A percentile compares a stretch with the other conserved stretches of the same genome.
phyloP scores from a whole-genome alignment of 2,113 vertebrate genomes.

The Chaetorhynchus papuensis region DNA sequence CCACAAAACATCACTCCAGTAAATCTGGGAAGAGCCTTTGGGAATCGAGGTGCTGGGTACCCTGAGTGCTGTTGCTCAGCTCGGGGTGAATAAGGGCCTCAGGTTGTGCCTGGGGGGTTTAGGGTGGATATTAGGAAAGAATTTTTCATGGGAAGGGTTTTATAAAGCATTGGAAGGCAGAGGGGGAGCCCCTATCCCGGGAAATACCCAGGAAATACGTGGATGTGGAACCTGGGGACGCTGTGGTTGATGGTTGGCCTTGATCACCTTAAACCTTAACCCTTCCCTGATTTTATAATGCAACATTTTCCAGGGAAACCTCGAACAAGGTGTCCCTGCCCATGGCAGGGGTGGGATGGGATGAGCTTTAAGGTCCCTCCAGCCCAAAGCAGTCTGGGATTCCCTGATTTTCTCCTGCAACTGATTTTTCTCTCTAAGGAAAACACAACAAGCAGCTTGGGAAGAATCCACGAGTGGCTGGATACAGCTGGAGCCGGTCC shows the following conservation, averaged over 20 bases:
- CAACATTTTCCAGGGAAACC: background rate
- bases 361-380: background rate
- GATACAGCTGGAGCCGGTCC: background rate
- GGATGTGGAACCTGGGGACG: background rate
- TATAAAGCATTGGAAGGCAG: background rate
- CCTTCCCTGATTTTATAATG: no score
- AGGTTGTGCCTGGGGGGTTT: rapidly evolving
- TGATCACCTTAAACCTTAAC: rapidly evolving
- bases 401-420: background rate
- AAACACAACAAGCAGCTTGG: background rate
- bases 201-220: no score
- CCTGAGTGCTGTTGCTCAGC: rapidly evolving
- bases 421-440: background rate
- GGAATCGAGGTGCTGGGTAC: background rate
- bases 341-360: background rate
- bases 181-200: background rate
- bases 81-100: rapidly evolving
- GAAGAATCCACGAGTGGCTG: background rate
- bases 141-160: background rate
- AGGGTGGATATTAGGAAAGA: rapidly evolving
- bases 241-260: background rate
- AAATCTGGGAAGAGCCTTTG: rapidly evolving
- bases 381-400: background rate
- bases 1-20: rapidly evolving
- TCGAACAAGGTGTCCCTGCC: rapidly evolving